Percentiles rank a stretch among this genome's conserved stretches.
These are phyloP conservation scores for Anser brachyrhynchus DNA, from an alignment of 2,113 vertebrate genomes.

Conservation along the genomic window DNA sequence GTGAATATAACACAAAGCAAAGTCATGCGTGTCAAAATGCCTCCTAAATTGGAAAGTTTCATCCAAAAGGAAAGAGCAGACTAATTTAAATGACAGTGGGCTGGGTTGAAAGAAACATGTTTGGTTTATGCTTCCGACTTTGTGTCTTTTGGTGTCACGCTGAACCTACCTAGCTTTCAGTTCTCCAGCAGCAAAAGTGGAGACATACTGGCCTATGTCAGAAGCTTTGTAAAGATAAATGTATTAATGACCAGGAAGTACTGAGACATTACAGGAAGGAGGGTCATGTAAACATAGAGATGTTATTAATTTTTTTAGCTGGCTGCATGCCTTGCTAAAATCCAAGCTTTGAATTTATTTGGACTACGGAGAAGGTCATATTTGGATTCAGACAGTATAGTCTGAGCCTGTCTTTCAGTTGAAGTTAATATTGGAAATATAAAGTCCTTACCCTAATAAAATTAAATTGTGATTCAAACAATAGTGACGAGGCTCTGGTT, in stretches of 20 bases:
- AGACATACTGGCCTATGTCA: background rate
- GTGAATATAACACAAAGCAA: background rate
- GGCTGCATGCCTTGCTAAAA: background rate
- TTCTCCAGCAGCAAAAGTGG: background rate
- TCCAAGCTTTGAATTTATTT: background rate
- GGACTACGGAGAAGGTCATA: background rate
- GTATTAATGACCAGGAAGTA: background rate
- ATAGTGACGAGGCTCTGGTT: background rate
- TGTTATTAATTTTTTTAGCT: background rate
- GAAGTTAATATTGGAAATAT: background rate
- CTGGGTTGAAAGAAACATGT: background rate
- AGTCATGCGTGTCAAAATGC: background rate
- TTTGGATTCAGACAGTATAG: background rate
- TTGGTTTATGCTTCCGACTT: background rate
- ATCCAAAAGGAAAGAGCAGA: background rate
- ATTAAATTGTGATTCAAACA: background rate
- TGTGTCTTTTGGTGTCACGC: background rate
- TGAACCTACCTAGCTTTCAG: background rate
- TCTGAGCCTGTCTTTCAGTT: background rate
- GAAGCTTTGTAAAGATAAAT: background rate
- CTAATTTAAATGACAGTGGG: background rate
- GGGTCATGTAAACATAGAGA: background rate
- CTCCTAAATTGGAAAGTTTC: background rate
- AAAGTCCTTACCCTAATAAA: background rate
- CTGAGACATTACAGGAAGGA: background rate